These are phyloP conservation scores for Caenorhabditis uteleia DNA, from an alignment of 2,888 invertebrate species.

Conservation along the genomic window DNA sequence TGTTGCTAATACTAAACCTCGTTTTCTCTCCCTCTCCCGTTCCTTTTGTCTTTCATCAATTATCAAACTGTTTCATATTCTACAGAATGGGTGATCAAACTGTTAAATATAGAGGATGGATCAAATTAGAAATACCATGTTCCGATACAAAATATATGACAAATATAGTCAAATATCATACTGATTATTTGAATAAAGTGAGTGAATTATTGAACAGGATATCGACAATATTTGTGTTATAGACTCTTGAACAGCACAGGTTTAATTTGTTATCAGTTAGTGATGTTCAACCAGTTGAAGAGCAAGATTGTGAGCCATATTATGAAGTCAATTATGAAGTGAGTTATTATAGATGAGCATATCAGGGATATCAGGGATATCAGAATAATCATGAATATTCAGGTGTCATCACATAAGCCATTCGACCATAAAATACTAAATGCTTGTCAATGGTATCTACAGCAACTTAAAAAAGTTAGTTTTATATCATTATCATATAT, in stretches of 20 bases:
- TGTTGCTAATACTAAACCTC: no score
- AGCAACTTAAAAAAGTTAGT: no score
- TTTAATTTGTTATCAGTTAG: constrained; percentile 20
- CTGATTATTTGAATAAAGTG: constrained; percentile 15
- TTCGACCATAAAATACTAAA: no score
- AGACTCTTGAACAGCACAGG: constrained; percentile 20
- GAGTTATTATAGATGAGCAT: no score
- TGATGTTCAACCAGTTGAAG: constrained; percentile 27
- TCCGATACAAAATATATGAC: constrained; percentile 15
- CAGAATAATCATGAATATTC: no score
- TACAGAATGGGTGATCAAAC: constrained; percentile 31
- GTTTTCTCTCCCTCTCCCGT: no score
- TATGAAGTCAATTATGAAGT: constrained; percentile 41
- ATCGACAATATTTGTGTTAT: constrained; percentile 2
- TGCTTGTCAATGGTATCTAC: no score
- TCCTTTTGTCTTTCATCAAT: no score
- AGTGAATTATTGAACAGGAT: neutral
- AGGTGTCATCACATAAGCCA: no score
- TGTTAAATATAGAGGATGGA: constrained; percentile 30
- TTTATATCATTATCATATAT: no score
- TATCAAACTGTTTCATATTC: no score
- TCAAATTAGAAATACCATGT: constrained; percentile 34
- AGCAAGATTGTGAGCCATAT: constrained; percentile 37
- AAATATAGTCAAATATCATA: constrained; percentile 12
- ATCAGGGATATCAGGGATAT: no score